phyloP scores from a whole-genome alignment of 2,888 invertebrate genomes.

The Ctena decussata region DNA sequence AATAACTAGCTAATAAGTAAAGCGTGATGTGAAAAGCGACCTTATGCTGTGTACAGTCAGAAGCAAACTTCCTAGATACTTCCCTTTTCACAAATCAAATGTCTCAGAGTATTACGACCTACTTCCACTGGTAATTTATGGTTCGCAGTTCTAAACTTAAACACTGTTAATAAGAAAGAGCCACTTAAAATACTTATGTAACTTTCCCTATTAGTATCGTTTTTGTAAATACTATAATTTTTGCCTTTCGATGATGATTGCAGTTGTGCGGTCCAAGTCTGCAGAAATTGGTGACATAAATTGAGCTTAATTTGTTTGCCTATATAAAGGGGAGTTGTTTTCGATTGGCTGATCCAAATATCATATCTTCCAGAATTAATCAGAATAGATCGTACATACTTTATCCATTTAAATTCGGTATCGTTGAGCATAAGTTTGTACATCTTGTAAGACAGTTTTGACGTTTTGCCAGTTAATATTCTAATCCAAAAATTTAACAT shows the following conservation, averaged over 20 bases:
- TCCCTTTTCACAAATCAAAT: too few relatives aligned
- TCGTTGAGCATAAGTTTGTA: background rate
- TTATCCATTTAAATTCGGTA: background rate
- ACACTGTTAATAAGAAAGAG: background rate
- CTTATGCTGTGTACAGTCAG: too few relatives aligned
- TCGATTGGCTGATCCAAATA: background rate
- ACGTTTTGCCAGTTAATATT: background rate
- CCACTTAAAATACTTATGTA: background rate
- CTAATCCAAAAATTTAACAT: background rate
- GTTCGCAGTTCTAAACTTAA: background rate
- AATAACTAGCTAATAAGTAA: too few relatives aligned
- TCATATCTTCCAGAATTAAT: background rate
- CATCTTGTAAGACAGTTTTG: background rate
- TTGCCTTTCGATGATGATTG: background rate
- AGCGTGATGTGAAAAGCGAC: too few relatives aligned
- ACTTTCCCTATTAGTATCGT: background rate
- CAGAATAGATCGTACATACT: background rate
- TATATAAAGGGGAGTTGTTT: background rate
- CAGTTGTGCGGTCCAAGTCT: background rate
- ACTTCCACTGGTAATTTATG: background rate
- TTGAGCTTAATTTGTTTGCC: background rate
- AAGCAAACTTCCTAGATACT: too few relatives aligned
- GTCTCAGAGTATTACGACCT: too few relatives aligned
- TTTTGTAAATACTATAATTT: background rate
- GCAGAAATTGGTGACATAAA: background rate